These are phyloP conservation scores for Lypha dubia DNA, from an alignment of 2,888 invertebrate species.

Conservation along the genomic window DNA sequence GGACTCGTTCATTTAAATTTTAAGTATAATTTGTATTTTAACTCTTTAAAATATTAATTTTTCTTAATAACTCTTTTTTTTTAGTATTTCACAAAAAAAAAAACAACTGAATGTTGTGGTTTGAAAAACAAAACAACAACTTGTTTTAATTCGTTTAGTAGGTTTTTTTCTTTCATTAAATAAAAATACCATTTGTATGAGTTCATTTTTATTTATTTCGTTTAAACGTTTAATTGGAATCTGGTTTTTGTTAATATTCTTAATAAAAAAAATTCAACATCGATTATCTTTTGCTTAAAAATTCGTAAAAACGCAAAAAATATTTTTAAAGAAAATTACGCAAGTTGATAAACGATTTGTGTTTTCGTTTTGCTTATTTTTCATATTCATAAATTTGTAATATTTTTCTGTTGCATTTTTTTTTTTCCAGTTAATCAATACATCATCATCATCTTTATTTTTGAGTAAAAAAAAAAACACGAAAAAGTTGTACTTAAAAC, in stretches of 20 bases:
- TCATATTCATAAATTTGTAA: slow-evolving; percentile 4
- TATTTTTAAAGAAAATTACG: slow-evolving; percentile 26
- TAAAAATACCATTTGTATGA: slow-evolving; percentile 63
- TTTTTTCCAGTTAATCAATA: slow-evolving; percentile 38
- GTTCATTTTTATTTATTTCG: slow-evolving; percentile 62
- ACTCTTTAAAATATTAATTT: slow-evolving; percentile 29
- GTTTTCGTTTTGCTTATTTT: slow-evolving; percentile 18
- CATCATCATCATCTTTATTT: slow-evolving; percentile 37
- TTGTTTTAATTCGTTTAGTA: slow-evolving; percentile 51
- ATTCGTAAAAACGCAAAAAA: slow-evolving; percentile 28
- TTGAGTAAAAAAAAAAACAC: slow-evolving; percentile 10
- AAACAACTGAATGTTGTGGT: slow-evolving; percentile 9
- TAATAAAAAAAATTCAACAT: slow-evolving; percentile 44
- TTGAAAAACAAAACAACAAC: slow-evolving; percentile 47
- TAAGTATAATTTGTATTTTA: slow-evolving; percentile 29
- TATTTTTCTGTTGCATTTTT: neutral
- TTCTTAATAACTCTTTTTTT: neutral
- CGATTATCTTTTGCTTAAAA: slow-evolving; percentile 42
- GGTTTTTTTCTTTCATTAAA: slow-evolving; percentile 16
- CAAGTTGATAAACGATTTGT: slow-evolving; percentile 45
- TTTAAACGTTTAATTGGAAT: slow-evolving; percentile 9
- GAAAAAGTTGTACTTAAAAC: slow-evolving; percentile 16
- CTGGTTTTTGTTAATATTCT: slow-evolving; percentile 41
- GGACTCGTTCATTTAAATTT: slow-evolving; percentile 23
- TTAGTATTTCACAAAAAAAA: slow-evolving; percentile 22